phyloP scores from a whole-genome alignment of 30 jellyfish, hydroid and myxozoan species.

The Turritopsis dohrnii region DNA sequence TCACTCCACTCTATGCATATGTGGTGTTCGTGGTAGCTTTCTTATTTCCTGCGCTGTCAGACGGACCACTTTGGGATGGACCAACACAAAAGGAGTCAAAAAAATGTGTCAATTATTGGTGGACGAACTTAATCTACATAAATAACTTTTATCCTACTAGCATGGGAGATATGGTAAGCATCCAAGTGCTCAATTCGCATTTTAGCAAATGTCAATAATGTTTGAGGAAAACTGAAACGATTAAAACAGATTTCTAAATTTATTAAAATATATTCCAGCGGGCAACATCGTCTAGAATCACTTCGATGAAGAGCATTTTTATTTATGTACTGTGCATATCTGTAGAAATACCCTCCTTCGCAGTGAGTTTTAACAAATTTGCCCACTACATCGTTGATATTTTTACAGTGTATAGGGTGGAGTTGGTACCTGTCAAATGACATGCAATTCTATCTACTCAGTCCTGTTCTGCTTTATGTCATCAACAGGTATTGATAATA shows the following conservation, averaged over 20 bases:
- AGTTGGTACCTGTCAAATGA: constrained; percentile 89
- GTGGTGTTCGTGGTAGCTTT: constrained; percentile 45
- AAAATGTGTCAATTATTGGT: constrained; percentile 61
- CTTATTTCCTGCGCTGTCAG: constrained; percentile 50
- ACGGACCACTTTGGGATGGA: constrained; percentile 64
- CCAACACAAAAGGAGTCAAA: background rate
- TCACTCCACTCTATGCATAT: constrained; percentile 77
- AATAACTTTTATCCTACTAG: constrained; percentile 64
- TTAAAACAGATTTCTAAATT: no score
- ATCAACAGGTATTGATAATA: constrained; percentile 42
- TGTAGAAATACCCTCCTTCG: background rate
- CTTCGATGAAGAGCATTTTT: no score
- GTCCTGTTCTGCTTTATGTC: constrained; percentile 50
- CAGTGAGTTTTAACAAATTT: no score
- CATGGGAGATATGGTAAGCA: constrained; percentile 22
- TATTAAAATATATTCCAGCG: no score
- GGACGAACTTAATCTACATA: constrained; percentile 85
- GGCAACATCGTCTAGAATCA: no score
- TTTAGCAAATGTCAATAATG: no score
- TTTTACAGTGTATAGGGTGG: constrained; percentile 77
- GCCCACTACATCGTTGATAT: background rate
- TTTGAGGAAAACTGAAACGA: no score
- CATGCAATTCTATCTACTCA: constrained; percentile 84
- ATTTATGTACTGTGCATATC: no score
- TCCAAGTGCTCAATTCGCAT: no score